Evolutionary conservation across 2,888 invertebrate genomes (phyloP).

Genomic region (Zootermopsis nevadensis): DNA sequence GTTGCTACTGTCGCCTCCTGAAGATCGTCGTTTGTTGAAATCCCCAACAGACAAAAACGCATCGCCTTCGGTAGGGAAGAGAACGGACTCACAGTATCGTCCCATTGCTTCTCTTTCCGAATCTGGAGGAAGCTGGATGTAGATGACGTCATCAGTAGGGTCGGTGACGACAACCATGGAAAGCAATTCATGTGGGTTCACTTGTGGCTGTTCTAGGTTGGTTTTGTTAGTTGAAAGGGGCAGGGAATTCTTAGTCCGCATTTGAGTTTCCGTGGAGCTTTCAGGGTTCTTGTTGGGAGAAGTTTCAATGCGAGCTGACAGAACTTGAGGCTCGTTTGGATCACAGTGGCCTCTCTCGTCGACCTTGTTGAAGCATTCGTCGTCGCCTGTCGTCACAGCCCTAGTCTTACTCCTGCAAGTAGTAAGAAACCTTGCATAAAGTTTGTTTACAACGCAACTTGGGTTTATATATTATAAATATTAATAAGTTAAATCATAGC

Average conservation of each 20-base stretch:
- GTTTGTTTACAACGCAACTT: too few relatives aligned
- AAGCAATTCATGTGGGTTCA: background rate
- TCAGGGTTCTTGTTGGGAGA: background rate
- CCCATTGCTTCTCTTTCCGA: constrained; percentile 9
- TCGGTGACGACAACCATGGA: constrained; percentile 39
- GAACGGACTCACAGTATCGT: background rate
- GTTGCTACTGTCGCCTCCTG: constrained; percentile 10
- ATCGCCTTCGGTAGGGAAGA: constrained; percentile 26
- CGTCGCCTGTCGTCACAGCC: too few relatives aligned
- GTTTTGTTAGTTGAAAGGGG: background rate
- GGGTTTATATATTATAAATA: too few relatives aligned
- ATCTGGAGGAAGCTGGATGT: constrained; percentile 28
- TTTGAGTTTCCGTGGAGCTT: background rate
- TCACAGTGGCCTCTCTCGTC: too few relatives aligned
- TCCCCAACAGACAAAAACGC: background rate
- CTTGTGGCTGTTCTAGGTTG: background rate
- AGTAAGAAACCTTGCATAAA: too few relatives aligned
- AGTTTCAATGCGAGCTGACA: background rate
- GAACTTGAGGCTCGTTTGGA: too few relatives aligned
- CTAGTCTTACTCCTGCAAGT: too few relatives aligned
- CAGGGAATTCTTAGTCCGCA: background rate
- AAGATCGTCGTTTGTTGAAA: background rate
- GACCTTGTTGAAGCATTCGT: too few relatives aligned
- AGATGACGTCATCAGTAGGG: constrained; percentile 37
- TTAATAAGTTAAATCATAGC: too few relatives aligned